Evolutionary conservation across 2,797 vertebrate genomes (phyloP).

Genomic region (Muscicapa striata): DNA sequence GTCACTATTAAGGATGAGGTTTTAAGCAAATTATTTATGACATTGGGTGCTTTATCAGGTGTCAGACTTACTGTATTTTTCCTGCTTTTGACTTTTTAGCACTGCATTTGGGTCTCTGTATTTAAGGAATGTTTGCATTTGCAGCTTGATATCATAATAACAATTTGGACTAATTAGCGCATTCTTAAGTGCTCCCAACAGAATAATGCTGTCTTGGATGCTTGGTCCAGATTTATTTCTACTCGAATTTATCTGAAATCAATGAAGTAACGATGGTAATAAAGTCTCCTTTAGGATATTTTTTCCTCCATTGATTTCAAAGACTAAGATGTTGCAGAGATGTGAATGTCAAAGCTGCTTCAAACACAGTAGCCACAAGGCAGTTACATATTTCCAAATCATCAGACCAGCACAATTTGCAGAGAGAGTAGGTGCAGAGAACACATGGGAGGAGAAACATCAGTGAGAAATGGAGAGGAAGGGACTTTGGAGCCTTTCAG

Average conservation of each 20-base stretch:
- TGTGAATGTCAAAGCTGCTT: constrained; percentile 34
- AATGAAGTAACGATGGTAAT: not conserved
- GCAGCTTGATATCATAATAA: not conserved
- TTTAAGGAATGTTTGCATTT: not conserved
- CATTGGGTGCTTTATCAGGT: not conserved
- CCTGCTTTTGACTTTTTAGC: not conserved
- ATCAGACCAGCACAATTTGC: not conserved
- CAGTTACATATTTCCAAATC: constrained; percentile 14
- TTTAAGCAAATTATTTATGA: not conserved
- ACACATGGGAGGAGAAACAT: not conserved
- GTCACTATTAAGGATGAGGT: not conserved
- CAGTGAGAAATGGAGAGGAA: not conserved
- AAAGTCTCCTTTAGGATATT: constrained; percentile 7
- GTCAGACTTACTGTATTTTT: not conserved
- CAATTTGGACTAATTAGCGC: not conserved
- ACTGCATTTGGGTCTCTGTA: not conserved
- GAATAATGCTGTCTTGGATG: not conserved
- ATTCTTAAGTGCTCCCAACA: not conserved
- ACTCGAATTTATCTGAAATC: constrained; percentile 29
- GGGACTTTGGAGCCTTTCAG: not conserved
- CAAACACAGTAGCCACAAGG: constrained; percentile 41
- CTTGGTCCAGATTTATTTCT: constrained; percentile 23
- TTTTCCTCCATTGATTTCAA: constrained; percentile 19
- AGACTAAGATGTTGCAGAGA: constrained; percentile 15
- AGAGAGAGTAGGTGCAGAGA: not conserved